Base-by-base conservation (phyloP, 1,140 invertebrate genomes). In the Himalopsyche phryganea region DNA sequence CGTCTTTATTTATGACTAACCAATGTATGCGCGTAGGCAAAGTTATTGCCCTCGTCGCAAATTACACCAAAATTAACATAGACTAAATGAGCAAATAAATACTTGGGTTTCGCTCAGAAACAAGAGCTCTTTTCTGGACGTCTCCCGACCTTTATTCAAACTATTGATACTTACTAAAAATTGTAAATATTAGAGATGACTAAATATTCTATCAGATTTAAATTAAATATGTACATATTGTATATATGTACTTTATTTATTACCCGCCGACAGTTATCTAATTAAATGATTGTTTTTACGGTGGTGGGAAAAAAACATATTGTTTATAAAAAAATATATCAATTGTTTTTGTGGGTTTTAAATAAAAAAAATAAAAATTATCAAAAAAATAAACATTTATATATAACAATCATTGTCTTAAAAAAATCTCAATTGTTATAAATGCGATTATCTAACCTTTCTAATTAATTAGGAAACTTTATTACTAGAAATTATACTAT, bases 21-120 rank as follows among this genome's bases (percentile, higher is more conserved):
- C 5, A 40, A 56, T 13, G 19, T 49, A 35, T 50, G 32, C 18
- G 49, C 49, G 42, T 46, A 32, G 33, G 28, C 56, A 52, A 58
- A 58, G 56, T 58, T 58, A 58, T 58, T 58, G 56, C 42, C 32
- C 14, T 46, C 32, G 41, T 48, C 45, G 51, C 51, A 23, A 52
- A 28, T 18, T 50, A 52, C 20, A 52, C 50, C 50, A 52, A 52
- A 52, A 42, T 44, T 13, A 50, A 50, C 58, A 11, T n/a, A 46
- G 19, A 58, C 52, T 23, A 63, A 45, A 41, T 47, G 23, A 28
- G 4, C 3, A 28, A 5, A 28, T 28, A 28, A 50, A n/a, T 28
- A 49, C 50, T 64, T 60, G 58, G 62, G 50, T 46, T 50, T 50
- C 42, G 48, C 53, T 54, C 62, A 58, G 62, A 60, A 64, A 60